Conservation (phyloP, 2,797 vertebrate genomes). For the Rhyacichthys aspro region DNA sequence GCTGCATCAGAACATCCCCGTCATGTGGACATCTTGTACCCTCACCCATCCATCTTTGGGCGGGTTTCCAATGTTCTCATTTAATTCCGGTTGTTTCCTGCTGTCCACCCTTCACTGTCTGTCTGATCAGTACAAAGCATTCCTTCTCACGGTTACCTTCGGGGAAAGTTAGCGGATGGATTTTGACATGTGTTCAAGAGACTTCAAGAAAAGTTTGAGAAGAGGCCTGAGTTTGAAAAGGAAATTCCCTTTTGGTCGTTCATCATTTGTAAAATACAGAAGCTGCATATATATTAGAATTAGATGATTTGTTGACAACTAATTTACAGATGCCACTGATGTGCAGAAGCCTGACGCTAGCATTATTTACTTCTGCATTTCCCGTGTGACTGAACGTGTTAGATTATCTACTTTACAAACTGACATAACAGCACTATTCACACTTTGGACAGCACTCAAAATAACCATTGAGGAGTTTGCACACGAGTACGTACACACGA, state of each 20-base stretch:
- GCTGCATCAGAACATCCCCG: not conserved
- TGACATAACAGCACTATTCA: slow-evolving; percentile 1
- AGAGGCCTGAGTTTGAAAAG: not conserved
- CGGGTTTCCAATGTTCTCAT: not conserved
- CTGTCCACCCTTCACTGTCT: slow-evolving; percentile 6
- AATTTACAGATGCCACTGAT: slow-evolving; percentile 8
- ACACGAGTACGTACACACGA: not conserved
- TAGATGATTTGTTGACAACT: slow-evolving; percentile 4
- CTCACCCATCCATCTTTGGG: not conserved
- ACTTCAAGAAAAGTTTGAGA: not conserved
- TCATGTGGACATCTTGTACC: not conserved
- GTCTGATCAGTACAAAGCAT: slow-evolving; percentile 5
- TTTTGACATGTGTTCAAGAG: not conserved
- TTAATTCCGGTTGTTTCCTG: slow-evolving; percentile 1
- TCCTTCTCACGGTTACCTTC: not conserved
- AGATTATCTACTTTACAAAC: slow-evolving; percentile 11
- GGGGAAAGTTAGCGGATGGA: not conserved
- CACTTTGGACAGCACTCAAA: not conserved
- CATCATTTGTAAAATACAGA: not conserved
- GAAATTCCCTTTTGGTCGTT: too few species aligned
- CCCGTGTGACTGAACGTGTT: not conserved
- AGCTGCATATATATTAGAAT: not conserved
- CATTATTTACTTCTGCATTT: slow-evolving; percentile 1
- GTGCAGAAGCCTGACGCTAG: not conserved
- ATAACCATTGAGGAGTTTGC: not conserved